Base-by-base conservation (phyloP, 2,888 invertebrate genomes). In the Meganola albula region DNA sequence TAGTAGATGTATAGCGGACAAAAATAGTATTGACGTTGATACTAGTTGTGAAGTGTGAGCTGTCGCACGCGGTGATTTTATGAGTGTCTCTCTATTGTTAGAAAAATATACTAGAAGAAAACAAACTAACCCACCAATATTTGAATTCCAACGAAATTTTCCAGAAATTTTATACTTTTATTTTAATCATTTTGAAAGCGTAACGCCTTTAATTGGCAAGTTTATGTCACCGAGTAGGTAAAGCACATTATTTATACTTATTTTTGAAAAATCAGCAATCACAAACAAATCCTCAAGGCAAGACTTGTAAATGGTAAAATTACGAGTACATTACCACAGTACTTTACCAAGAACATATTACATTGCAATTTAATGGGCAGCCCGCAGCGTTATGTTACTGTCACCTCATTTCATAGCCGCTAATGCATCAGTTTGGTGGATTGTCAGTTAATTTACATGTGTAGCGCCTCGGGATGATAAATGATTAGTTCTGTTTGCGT, bases 1-100 rank as follows among this genome's bases (percentile, higher is more conserved):
- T 77, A 69, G 69, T 70, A 65, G 65, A 76, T 72, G 68, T 70
- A 76, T 72, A 71, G 67, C 61, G 58, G 54, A 68, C 75, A 67
- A 74, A 78, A 80, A 83, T 85, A 83, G 79, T 69, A 75, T 76
- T 73, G 73, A 65, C 65, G 63, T 61, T 69, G 71, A 72, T 78
- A 71, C 66, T 68, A 69, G 67, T 69, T 52, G 73, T 79, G 65
- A 74, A 73, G 59, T 58, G 70, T 73, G 75, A 82, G 74, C 69
- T 77, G 78, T 80, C 77, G 56, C 80, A 78, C 58, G 58, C 66
- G 69, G 74, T 35, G 45, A 57, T 57, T 74, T 74, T 69, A 74
- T 63, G 67, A 68, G 61, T 59, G 51, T 58, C 57, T 60, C 51
- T 53, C 51, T 55, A 41, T 54, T 54, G 48, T 54, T 48, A 28